Evolutionary conservation across 2,113 vertebrate genomes (phyloP), one percentile per base, ranked within the genome.

Genomic region (Camelus dromedarius): DNA sequence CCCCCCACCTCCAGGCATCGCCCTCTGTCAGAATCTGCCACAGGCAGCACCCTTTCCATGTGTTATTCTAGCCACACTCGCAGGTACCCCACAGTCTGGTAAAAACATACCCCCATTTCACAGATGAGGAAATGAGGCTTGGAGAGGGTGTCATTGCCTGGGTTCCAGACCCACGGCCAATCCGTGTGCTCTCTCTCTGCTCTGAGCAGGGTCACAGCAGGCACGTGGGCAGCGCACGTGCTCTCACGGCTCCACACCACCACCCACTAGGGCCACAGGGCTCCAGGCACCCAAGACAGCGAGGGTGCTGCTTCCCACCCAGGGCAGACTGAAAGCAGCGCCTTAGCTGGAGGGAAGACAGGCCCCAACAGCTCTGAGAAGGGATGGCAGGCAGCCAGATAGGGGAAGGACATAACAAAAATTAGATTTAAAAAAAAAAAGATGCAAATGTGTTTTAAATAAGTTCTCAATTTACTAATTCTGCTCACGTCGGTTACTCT

Each of bases 181-280:
- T 22, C 19, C 24, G 35, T 12, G 26, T 22, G 12, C 69, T 56
- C 42, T 30, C 50, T 26, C 42, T 19, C 4, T 0, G 1, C 9
- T n/a, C 69, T 28, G 26, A 60, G 19, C 28, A 11, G 35, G 48
- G 22, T 22, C 58, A 11, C 20, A 6, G 73, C 32, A 46, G n/a
- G 28, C 56, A 10, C 2, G 0, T 8, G 16, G 13, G 19, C 20
- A 0, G 8, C 75, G 14, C 30, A 1, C 5, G 6, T 3, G 2
- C 10, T 20, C 28, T 83, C n/a, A 1, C 1, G n/a, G 70, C 46
- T 20, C 48, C 54, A 2, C 8, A 26, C 26, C 60, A 8, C 9
- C 13, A 9, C 35, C 28, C 19, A 0, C 30, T 62, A 32, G n/a
- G 32, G 64, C 64, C n/a, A 24, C 3, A 9, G 52, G 35, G 24